Evolutionary conservation across 2,113 vertebrate species (phyloP).

Genomic region (Pterocles gutturalis): DNA sequence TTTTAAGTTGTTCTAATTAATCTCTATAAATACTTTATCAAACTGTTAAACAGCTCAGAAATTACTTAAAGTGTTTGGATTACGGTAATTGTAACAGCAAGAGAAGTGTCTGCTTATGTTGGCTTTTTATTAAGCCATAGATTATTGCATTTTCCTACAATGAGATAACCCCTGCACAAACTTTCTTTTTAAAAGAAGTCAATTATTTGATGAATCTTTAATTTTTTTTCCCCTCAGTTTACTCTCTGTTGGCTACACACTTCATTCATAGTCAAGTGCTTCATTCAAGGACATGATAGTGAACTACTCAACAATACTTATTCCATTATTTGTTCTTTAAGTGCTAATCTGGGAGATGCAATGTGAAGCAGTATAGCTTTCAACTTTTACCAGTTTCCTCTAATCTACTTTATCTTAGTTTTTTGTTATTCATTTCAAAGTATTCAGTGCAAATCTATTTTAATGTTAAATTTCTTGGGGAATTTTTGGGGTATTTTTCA

Average conservation of each 20-base stretch:
- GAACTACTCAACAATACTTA: neutral
- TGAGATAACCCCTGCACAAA: neutral
- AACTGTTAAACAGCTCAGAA: neutral
- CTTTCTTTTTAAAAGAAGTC: neutral
- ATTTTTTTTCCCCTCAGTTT: neutral
- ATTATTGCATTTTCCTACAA: neutral
- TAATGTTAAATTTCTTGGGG: neutral
- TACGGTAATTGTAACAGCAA: neutral
- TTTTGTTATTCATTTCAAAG: neutral
- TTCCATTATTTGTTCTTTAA: neutral
- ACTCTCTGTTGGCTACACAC: neutral
- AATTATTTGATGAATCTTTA: neutral
- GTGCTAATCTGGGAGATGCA: neutral
- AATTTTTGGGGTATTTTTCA: neutral
- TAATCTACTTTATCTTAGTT: neutral
- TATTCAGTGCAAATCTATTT: neutral
- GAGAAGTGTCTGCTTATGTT: neutral
- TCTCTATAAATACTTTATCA: neutral
- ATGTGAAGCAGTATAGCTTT: neutral
- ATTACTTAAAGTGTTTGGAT: neutral
- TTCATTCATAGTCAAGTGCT: neutral
- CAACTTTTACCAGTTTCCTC: neutral
- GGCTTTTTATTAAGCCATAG: neutral
- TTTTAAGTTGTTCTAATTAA: slow-evolving; percentile 9
- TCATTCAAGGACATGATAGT: neutral